phyloP scores from a whole-genome alignment of 2,888 invertebrate genomes.

The Plusia festucae region DNA sequence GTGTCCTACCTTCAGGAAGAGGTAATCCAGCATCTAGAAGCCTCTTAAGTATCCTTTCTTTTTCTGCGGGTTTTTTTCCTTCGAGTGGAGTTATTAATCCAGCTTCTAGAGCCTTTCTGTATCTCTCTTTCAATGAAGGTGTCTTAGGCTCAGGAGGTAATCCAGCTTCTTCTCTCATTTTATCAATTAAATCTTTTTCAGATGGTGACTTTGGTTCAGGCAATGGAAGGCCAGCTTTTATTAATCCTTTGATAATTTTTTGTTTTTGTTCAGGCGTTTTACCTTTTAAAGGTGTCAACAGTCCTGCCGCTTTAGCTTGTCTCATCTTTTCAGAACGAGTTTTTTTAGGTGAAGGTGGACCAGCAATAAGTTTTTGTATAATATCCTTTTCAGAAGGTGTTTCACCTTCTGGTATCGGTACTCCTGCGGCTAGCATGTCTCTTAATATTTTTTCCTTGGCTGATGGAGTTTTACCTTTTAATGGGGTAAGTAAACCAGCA shows the following conservation, averaged over 20 bases:
- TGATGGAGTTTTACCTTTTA: constrained; percentile 52
- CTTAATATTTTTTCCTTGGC: constrained; percentile 59
- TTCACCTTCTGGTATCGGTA: constrained; percentile 52
- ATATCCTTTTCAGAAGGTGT: constrained; percentile 53
- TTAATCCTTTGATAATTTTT: constrained; percentile 29
- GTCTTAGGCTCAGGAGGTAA: constrained; percentile 61
- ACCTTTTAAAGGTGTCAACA: constrained; percentile 26
- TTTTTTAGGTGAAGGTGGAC: constrained; percentile 9
- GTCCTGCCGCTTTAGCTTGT: constrained; percentile 57
- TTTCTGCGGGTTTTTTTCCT: constrained; percentile 58
- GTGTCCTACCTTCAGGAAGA: constrained; percentile 43
- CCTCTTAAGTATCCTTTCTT: constrained; percentile 60
- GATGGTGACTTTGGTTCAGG: constrained; percentile 65
- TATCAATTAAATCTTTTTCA: constrained; percentile 60
- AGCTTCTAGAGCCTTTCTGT: constrained; percentile 49
- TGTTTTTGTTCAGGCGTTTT: constrained; percentile 32
- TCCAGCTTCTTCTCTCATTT: constrained; percentile 58
- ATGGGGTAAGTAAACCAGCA: constrained; percentile 54
- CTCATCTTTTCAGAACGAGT: constrained; percentile 36
- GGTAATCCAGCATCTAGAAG: constrained; percentile 41
- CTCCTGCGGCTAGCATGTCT: constrained; percentile 33
- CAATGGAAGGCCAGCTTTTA: constrained; percentile 57
- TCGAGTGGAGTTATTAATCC: constrained; percentile 60
- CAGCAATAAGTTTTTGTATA: constrained; percentile 23
- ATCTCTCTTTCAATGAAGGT: constrained; percentile 42